phyloP scores from a whole-genome alignment of 2,888 invertebrate genomes.

The Andrena minutula region DNA sequence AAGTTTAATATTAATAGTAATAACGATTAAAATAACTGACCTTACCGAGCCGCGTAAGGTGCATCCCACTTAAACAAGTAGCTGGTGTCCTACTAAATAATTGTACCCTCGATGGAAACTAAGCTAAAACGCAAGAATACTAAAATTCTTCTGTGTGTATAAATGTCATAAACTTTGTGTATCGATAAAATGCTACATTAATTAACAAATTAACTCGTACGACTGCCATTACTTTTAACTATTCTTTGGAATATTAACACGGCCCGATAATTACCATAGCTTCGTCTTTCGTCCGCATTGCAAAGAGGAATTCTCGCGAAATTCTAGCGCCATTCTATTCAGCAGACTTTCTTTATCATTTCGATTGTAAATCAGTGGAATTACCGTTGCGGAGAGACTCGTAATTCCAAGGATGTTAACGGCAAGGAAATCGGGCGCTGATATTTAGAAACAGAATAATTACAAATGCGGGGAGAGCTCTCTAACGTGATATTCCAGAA shows the following conservation, averaged over 20 bases:
- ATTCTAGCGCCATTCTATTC: slow-evolving; percentile 42
- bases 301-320: slow-evolving; percentile 27
- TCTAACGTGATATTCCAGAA: slow-evolving; percentile 51
- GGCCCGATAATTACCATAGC: slow-evolving; percentile 30
- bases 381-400: slow-evolving; percentile 32
- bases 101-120: slow-evolving; percentile 70
- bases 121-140: slow-evolving; percentile 67
- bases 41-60: slow-evolving; percentile 58
- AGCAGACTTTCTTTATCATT: slow-evolving; percentile 37
- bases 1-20: slow-evolving; percentile 71
- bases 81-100: slow-evolving; percentile 72
- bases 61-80: slow-evolving; percentile 71
- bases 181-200: slow-evolving; percentile 58
- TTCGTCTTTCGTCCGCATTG: slow-evolving; percentile 47
- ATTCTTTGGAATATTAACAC: slow-evolving; percentile 58
- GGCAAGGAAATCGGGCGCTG: slow-evolving; percentile 19
- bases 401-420: slow-evolving; percentile 34
- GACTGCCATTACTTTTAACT: slow-evolving; percentile 72
- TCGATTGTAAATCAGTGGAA: slow-evolving; percentile 43
- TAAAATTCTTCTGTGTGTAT: slow-evolving; percentile 70
- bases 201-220: slow-evolving; percentile 67
- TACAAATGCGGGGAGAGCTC: slow-evolving; percentile 42
- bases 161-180: slow-evolving; percentile 72
- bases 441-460: slow-evolving; percentile 30
- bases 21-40: slow-evolving; percentile 60